Evolutionary conservation across 2,888 invertebrate genomes (phyloP).

Genomic region (Chalcis sispes): DNA sequence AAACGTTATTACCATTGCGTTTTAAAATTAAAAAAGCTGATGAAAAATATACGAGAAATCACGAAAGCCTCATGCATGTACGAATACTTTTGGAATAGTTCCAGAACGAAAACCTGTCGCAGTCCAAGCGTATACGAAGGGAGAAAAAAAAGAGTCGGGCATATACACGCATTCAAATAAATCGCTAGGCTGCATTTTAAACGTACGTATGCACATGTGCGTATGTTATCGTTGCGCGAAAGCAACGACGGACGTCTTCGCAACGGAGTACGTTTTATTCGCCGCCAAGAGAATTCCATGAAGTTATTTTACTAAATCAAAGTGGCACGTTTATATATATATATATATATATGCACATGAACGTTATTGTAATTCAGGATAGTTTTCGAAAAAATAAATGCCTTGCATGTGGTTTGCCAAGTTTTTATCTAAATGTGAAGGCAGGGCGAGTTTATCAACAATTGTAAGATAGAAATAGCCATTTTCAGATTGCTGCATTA

Average conservation of each 20-base stretch:
- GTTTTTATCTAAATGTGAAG: conserved; percentile 5
- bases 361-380: conserved; percentile 9
- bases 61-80: too few relatives aligned
- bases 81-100: background rate
- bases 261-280: too few relatives aligned
- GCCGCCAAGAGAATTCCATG: conserved; percentile 17
- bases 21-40: background rate
- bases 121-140: background rate
- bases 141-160: background rate
- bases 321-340: conserved; percentile 15
- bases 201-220: too few relatives aligned
- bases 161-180: conserved; percentile 37
- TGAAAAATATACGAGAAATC: too few relatives aligned
- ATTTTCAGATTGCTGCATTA: too few relatives aligned
- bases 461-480: background rate
- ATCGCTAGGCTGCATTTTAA: conserved; percentile 36
- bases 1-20: background rate
- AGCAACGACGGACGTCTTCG: too few relatives aligned
- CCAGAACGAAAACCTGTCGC: background rate
- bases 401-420: conserved; percentile 17
- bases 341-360: too few relatives aligned
- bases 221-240: conserved; percentile 37
- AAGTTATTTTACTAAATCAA: conserved; percentile 9
- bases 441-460: background rate
- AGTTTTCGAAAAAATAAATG: background rate